Percentiles rank a stretch among this genome's conserved stretches.
Conservation (phyloP, 2,888 invertebrate species). For the Oconnorella tubifera region DNA sequence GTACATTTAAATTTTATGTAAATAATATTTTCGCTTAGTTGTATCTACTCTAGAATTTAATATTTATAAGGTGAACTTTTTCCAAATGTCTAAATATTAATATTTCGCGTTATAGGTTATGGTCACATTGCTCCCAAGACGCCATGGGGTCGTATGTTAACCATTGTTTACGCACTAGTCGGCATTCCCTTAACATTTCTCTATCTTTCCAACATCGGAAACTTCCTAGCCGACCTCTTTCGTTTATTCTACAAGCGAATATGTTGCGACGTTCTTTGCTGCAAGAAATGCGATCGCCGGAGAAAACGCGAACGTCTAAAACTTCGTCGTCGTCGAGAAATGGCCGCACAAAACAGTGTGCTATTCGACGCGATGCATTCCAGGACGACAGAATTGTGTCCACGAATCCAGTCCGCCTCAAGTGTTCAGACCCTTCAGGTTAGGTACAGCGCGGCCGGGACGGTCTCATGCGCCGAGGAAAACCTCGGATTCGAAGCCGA, state of each 20-base stretch:
- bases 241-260: constrained; percentile 39
- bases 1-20: no score
- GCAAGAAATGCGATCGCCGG: constrained; percentile 35
- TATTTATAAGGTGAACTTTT: no score
- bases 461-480: neutral
- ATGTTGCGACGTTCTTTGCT: constrained; percentile 40
- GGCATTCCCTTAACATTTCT: constrained; percentile 42
- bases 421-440: neutral
- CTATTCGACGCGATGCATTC: constrained; percentile 10
- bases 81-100: no score
- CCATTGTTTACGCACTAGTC: constrained; percentile 41
- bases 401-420: neutral
- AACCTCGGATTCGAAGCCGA: constrained; percentile 6
- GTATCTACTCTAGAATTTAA: no score
- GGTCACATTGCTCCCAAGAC: constrained; percentile 43
- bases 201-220: constrained; percentile 42
- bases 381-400: neutral
- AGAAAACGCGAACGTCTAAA: constrained; percentile 30
- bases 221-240: constrained; percentile 41
- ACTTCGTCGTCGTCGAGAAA: constrained; percentile 17
- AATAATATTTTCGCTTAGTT: no score
- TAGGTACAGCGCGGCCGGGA: neutral
- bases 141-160: constrained; percentile 35
- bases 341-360: constrained; percentile 20
- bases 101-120: constrained; percentile 39